Percentiles rank a stretch among this genome's conserved stretches.
These are phyloP conservation scores for Heteronetta atricapilla DNA, from an alignment of 2,113 vertebrate species.

Conservation along the genomic window DNA sequence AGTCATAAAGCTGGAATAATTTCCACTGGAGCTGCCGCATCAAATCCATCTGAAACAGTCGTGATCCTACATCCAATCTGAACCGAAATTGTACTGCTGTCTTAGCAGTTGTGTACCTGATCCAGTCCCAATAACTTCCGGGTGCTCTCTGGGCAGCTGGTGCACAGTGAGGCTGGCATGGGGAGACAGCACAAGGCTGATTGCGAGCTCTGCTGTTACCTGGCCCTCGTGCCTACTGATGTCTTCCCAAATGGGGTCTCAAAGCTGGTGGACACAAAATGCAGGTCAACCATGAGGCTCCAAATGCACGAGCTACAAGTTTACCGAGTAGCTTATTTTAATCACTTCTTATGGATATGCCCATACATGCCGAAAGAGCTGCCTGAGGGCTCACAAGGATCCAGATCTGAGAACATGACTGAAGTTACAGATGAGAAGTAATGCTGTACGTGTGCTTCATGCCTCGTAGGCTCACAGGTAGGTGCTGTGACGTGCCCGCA, in stretches of 20 bases:
- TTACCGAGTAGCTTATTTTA: rapidly evolving
- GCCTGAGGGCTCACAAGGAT: not conserved
- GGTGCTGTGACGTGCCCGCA: not conserved
- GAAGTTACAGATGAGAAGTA: not conserved
- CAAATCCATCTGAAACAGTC: not conserved
- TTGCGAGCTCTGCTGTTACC: not conserved
- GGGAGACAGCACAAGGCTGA: not conserved
- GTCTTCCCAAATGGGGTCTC: not conserved
- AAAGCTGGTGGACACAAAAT: not conserved
- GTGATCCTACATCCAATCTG: not conserved
- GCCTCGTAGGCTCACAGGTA: not conserved
- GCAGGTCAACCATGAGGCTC: not conserved
- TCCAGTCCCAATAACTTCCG: not conserved
- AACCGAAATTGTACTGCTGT: not conserved
- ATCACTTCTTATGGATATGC: not conserved
- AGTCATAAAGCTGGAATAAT: not conserved
- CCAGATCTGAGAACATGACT: rapidly evolving
- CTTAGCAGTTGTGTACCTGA: not conserved
- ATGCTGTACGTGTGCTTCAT: not conserved
- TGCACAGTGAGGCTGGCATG: not conserved
- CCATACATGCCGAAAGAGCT: not conserved
- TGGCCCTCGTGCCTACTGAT: not conserved
- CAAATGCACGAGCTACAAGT: not conserved
- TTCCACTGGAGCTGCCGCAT: not conserved
- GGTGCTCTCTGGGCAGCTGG: not conserved